Evolutionary conservation across 2,888 invertebrate species (phyloP).

Genomic region (Dinocampus coccinellae): DNA sequence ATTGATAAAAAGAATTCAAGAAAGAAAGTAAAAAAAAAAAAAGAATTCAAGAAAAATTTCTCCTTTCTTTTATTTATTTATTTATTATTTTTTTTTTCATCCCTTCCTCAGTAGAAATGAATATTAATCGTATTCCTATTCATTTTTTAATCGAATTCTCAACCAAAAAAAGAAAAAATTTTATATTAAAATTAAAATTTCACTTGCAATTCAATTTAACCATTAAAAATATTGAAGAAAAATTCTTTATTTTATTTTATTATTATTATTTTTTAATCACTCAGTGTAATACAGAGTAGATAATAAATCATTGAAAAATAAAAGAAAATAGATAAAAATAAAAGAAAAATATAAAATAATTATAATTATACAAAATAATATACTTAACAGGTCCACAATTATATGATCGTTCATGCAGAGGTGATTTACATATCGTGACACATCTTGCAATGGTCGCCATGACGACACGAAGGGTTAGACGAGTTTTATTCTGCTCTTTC

Average conservation of each 20-base stretch:
- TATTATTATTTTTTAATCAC: too few relatives aligned
- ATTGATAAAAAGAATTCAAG: too few relatives aligned
- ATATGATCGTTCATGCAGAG: constrained; percentile 10
- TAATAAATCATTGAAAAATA: too few relatives aligned
- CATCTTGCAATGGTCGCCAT: constrained; percentile 34
- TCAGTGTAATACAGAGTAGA: too few relatives aligned
- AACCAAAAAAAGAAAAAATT: too few relatives aligned
- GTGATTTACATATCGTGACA: constrained; percentile 35
- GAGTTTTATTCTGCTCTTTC: constrained; percentile 5
- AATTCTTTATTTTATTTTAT: too few relatives aligned
- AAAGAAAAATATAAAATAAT: not conserved
- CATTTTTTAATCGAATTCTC: too few relatives aligned
- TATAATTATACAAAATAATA: not conserved
- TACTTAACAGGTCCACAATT: constrained; percentile 12
- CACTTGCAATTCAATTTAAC: too few relatives aligned
- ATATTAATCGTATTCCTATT: too few relatives aligned
- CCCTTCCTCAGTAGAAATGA: too few relatives aligned
- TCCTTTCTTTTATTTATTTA: not conserved
- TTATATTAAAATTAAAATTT: too few relatives aligned
- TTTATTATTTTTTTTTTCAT: not conserved
- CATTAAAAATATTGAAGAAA: too few relatives aligned
- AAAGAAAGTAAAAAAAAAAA: not conserved
- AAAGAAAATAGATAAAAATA: not conserved
- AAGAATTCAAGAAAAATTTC: not conserved
- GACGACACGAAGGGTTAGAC: constrained; percentile 35